phyloP scores from a whole-genome alignment of 1,140 invertebrate species.

The Trichonephila clavipes region DNA sequence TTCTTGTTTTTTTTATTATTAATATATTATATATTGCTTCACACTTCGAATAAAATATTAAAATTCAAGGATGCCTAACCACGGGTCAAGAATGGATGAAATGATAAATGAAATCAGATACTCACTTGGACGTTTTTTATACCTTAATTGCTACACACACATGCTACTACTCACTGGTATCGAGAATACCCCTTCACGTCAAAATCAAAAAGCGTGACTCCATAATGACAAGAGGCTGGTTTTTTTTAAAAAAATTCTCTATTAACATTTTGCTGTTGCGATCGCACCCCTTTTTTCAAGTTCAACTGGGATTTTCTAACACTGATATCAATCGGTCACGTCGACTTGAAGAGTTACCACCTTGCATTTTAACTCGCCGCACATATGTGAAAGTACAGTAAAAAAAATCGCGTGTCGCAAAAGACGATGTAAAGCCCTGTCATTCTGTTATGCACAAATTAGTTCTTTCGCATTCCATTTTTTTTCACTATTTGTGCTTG shows the following conservation, averaged over 20 bases:
- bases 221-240: neutral
- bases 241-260: neutral
- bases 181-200: neutral
- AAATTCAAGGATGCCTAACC: constrained; percentile 10
- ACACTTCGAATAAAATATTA: constrained; percentile 13
- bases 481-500: no score
- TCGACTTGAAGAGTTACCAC: neutral
- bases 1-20: no score
- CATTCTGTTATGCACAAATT: no score
- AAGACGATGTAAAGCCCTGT: neutral
- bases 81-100: neutral
- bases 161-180: neutral
- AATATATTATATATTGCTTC: neutral
- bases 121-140: constrained; percentile 13
- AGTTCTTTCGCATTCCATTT: no score
- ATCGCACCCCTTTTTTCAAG: neutral
- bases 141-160: constrained; percentile 26
- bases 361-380: neutral
- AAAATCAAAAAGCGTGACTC: constrained; percentile 16
- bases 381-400: neutral
- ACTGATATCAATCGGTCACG: neutral
- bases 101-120: constrained; percentile 39
- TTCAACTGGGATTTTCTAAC: neutral
- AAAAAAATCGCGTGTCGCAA: neutral
- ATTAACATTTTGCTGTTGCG: neutral